A percentile compares a stretch with the other conserved stretches of the same genome.
Conservation (phyloP, 2,797 vertebrate species). For the Gymnoscopelus braueri region DNA sequence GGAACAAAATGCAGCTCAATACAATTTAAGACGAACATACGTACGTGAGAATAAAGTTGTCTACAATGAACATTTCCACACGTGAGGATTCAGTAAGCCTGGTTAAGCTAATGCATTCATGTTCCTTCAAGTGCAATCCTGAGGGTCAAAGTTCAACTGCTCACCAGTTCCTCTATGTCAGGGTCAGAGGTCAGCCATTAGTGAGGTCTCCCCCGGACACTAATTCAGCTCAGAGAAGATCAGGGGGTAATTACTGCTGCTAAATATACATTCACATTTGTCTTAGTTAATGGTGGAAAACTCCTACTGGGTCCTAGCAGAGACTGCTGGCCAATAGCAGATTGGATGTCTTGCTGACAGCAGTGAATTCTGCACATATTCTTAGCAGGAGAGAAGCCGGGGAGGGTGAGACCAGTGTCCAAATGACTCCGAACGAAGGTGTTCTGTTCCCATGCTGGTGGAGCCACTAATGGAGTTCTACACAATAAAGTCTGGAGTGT, state of each 20-base stretch:
- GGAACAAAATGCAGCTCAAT: too few species aligned
- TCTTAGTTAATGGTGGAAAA: constrained; percentile 80
- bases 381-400: constrained; percentile 65
- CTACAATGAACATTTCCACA: too few species aligned
- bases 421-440: constrained; percentile 35
- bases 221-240: constrained; percentile 52
- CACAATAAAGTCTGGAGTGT: not conserved
- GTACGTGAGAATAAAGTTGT: too few species aligned
- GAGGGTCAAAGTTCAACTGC: not conserved
- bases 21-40: too few species aligned
- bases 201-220: constrained; percentile 38
- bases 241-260: constrained; percentile 73
- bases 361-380: constrained; percentile 73
- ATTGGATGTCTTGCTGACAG: constrained; percentile 83
- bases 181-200: constrained; percentile 39
- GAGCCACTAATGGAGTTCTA: constrained; percentile 19
- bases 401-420: constrained; percentile 56
- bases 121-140: not conserved
- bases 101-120: too few species aligned
- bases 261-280: constrained; percentile 86
- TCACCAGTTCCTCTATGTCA: not conserved
- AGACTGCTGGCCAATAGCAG: constrained; percentile 61
- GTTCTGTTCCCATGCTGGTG: too few species aligned
- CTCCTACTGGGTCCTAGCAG: constrained; percentile 46
- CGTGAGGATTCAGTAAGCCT: too few species aligned